Percentiles rank a stretch among this genome's conserved stretches.
phyloP scores from a whole-genome alignment of 2,797 vertebrate genomes.

The Hephaestus fuliginosus region DNA sequence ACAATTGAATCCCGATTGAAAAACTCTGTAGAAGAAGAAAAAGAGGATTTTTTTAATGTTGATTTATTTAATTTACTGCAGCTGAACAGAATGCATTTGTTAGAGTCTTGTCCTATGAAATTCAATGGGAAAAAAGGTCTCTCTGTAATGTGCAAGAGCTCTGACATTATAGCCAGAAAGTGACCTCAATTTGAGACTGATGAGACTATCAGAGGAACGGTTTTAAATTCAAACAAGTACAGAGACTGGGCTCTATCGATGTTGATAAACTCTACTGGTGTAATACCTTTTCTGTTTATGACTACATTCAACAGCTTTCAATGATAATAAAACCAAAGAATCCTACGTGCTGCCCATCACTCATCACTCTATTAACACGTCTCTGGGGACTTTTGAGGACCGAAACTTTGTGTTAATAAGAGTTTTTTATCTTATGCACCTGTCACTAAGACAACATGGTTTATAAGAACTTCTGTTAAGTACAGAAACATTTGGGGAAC shows the following conservation, averaged over 20 bases:
- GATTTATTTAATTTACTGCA: background rate
- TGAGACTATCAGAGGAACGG: too few relatives aligned
- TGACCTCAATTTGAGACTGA: too few relatives aligned
- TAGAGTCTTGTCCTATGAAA: background rate
- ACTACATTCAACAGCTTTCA: background rate
- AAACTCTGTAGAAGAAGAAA: background rate
- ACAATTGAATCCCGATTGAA: too few relatives aligned
- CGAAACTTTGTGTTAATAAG: too few relatives aligned
- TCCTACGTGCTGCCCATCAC: background rate
- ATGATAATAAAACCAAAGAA: background rate
- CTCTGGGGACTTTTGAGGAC: too few relatives aligned
- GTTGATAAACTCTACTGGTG: background rate
- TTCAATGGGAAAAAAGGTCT: background rate
- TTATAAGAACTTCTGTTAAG: background rate
- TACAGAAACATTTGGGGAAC: background rate
- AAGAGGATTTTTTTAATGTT: background rate
- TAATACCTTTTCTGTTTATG: background rate
- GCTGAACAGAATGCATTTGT: background rate
- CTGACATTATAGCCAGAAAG: too few relatives aligned
- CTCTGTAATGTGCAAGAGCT: background rate
- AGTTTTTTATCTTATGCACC: background rate
- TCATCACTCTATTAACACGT: too few relatives aligned
- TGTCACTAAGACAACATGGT: background rate
- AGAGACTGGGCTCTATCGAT: background rate
- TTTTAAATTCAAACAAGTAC: too few relatives aligned